phyloP scores from a whole-genome alignment of 1,140 invertebrate genomes.

The Drosophila albomicans region DNA sequence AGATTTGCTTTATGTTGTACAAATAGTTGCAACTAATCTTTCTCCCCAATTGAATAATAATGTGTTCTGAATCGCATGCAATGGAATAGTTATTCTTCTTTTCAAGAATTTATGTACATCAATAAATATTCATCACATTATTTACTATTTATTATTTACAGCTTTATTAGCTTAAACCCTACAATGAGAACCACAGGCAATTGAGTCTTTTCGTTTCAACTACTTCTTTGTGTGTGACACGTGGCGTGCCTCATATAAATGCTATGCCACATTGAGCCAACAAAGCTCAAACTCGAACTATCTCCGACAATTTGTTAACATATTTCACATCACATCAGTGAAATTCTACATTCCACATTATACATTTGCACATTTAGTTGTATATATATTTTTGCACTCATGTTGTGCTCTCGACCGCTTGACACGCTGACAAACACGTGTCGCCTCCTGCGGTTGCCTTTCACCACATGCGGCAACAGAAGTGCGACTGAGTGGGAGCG shows the following conservation, averaged over 20 bases:
- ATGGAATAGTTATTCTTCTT: no score
- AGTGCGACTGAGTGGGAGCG: neutral
- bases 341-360: slow-evolving; percentile 6
- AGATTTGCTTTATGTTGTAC: no score
- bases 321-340: slow-evolving; percentile 20
- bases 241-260: neutral
- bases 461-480: slow-evolving; percentile 12
- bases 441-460: slow-evolving; percentile 22
- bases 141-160: neutral
- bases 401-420: slow-evolving; percentile 36
- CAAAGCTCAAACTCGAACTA: slow-evolving; percentile 11
- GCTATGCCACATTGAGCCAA: neutral
- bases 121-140: no score
- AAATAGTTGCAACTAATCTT: no score
- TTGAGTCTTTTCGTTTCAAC: neutral
- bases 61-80: no score
- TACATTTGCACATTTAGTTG: slow-evolving; percentile 3
- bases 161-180: neutral
- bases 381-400: slow-evolving; percentile 35
- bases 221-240: neutral
- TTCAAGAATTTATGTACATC: no score
- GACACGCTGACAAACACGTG: slow-evolving; percentile 49
- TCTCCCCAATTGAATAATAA: no score
- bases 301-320: slow-evolving; percentile 32
- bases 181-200: neutral